Conservation (phyloP, 2,797 vertebrate genomes). For the Sebastes taczanowskii region DNA sequence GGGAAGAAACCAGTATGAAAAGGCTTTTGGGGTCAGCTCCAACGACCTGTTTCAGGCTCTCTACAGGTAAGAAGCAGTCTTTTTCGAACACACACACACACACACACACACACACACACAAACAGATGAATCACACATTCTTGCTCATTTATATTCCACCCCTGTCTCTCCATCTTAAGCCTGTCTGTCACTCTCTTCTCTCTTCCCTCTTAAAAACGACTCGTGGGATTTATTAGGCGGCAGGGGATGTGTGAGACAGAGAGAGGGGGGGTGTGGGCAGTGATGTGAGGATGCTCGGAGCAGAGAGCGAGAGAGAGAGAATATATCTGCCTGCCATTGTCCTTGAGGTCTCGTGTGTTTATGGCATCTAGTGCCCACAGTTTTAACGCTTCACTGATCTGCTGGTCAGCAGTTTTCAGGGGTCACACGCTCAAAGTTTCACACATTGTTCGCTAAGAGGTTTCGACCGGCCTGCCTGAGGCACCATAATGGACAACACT, state of each 20-base stretch:
- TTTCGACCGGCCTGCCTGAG: slow-evolving; percentile 38
- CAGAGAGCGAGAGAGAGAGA: background rate
- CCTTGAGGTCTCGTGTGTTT: slow-evolving; percentile 66
- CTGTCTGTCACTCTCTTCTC: slow-evolving; percentile 29
- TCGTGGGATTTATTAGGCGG: slow-evolving; percentile 54
- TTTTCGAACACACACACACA: background rate
- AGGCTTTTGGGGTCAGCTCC: slow-evolving; percentile 84
- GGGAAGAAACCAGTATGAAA: slow-evolving; percentile 88
- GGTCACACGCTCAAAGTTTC: slow-evolving; percentile 58
- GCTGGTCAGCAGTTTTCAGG: slow-evolving; percentile 64
- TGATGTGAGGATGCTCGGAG: slow-evolving; percentile 50
- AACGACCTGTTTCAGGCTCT: slow-evolving; percentile 87
- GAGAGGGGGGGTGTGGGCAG: slow-evolving; percentile 1
- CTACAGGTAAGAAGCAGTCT: slow-evolving; percentile 85
- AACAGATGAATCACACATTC: slow-evolving; percentile 16
- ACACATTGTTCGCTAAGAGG: slow-evolving; percentile 55
- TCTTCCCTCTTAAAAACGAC: slow-evolving; percentile 21
- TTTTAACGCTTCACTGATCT: slow-evolving; percentile 65
- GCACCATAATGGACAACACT: background rate
- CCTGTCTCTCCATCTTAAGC: slow-evolving; percentile 36
- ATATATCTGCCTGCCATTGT: slow-evolving; percentile 41
- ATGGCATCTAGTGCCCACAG: slow-evolving; percentile 40
- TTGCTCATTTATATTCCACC: slow-evolving; percentile 51
- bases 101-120: too few relatives aligned
- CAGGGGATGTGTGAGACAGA: slow-evolving; percentile 16